Conservation (phyloP, 2,797 vertebrate genomes). For the Nyctalus aviator region DNA sequence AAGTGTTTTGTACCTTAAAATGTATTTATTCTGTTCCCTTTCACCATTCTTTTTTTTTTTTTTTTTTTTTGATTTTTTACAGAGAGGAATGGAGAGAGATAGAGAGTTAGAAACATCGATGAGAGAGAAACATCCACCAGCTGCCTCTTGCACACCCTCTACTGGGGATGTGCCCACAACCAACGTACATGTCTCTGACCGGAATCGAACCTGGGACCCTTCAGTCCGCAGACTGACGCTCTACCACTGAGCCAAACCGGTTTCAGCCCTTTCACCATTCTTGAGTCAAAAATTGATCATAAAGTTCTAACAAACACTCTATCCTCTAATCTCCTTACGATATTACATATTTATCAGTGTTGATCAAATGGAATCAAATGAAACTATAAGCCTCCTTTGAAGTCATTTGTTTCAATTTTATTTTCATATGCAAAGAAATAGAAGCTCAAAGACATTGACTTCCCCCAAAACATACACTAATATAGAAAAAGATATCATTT, state of each 20-base stretch:
- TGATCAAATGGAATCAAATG: background rate
- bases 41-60: background rate
- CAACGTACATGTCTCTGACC: no score
- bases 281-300: constrained; percentile 29
- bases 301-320: background rate
- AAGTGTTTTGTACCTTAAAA: constrained; percentile 18
- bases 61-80: no score
- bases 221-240: no score
- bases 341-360: background rate
- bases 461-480: background rate
- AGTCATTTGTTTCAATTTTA: background rate
- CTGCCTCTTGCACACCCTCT: no score
- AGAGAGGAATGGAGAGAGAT: no score
- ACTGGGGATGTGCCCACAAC: no score
- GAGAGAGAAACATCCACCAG: no score
- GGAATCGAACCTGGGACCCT: no score
- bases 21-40: background rate
- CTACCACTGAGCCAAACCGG: no score
- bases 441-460: constrained; percentile 12
- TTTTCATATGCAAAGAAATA: constrained; percentile 12
- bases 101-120: no score
- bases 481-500: background rate
- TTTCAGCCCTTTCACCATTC: background rate
- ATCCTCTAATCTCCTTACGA: background rate
- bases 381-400: background rate